Conservation (phyloP, 2,888 invertebrate genomes). For the Acleris holmiana region DNA sequence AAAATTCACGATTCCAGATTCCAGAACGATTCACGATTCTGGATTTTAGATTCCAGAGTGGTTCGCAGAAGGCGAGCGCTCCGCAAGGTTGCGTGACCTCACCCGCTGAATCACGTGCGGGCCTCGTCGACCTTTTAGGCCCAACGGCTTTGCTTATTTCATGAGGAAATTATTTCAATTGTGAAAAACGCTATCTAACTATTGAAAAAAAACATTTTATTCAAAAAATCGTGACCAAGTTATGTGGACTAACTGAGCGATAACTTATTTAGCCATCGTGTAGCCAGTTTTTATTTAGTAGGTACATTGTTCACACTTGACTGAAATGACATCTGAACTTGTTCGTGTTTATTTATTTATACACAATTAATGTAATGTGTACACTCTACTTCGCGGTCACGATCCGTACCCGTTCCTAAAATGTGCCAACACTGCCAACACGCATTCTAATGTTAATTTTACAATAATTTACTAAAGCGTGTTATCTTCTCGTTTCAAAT, state of each 20-base stretch:
- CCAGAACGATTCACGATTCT: too few species aligned
- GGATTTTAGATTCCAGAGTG: constrained; percentile 33
- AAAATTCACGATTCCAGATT: too few species aligned
- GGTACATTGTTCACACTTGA: too few species aligned
- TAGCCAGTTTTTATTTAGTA: too few species aligned
- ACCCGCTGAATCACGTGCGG: constrained; percentile 59
- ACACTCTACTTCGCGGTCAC: constrained; percentile 10
- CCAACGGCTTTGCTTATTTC: constrained; percentile 30
- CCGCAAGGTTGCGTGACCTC: constrained; percentile 59
- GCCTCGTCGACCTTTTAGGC: constrained; percentile 53
- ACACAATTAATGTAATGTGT: background rate
- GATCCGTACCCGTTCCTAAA: constrained; percentile 11
- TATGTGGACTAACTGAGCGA: too few species aligned
- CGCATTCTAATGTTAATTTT: constrained; percentile 19
- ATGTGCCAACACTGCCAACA: constrained; percentile 27
- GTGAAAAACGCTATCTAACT: constrained; percentile 22
- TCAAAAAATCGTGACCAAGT: too few species aligned
- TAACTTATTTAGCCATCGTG: too few species aligned
- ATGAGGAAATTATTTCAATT: constrained; percentile 25
- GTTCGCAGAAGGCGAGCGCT: constrained; percentile 33
- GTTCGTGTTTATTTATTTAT: background rate
- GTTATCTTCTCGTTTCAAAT: constrained; percentile 10
- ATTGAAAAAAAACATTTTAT: too few species aligned
- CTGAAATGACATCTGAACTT: background rate
- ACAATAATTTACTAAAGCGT: constrained; percentile 2